Evolutionary conservation across 2,888 invertebrate genomes (phyloP), one percentile per base, ranked within the genome.

Genomic region (Volucella inflata): DNA sequence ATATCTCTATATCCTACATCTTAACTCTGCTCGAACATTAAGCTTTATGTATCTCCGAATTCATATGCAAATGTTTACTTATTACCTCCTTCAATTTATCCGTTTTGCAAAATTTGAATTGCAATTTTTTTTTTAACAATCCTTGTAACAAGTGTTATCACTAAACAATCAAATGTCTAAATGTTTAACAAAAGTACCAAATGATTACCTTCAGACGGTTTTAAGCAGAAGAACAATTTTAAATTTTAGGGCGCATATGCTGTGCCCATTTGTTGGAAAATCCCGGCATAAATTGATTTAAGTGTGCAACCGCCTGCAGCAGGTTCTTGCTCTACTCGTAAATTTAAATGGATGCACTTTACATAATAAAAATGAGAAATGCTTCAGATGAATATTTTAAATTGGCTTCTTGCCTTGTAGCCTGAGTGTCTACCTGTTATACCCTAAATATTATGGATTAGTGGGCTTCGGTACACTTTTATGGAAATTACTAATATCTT

Each of bases 201-300:
- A 30, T 30, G 30, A 30, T 30, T 30, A 30, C 30, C 30, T 30
- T 30, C 6, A 30, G 30, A 30, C 1, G 30, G 4, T 30, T 30
- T 30, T 30, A 30, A 30, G 30, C 30, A 30, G 30, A 12, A 44
- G n/a, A 44, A 3, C 44, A n/a, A 3, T 12, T 44, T 44, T 44
- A 17, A 51, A n/a, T 51, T 12, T 16, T 10, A 48, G 48, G 82
- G 82, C 77, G 77, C 82, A 82, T 77, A 21, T 77, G 76, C 50
- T 57, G 11, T 16, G 30, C 50, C 30, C 40, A 59, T 64, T 51
- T 62, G 48, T 11, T 65, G 82, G 82, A 72, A 82, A 72, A 53
- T 72, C 82, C 82, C 82, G 51, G n/a, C 72, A 82, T 82, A 82
- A 82, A 82, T 42, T 55, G 53, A 30, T 67, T 48, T 67, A 50